These are phyloP conservation scores for Drosophila repleta DNA, from an alignment of 1,140 invertebrate species.

Conservation along the genomic window DNA sequence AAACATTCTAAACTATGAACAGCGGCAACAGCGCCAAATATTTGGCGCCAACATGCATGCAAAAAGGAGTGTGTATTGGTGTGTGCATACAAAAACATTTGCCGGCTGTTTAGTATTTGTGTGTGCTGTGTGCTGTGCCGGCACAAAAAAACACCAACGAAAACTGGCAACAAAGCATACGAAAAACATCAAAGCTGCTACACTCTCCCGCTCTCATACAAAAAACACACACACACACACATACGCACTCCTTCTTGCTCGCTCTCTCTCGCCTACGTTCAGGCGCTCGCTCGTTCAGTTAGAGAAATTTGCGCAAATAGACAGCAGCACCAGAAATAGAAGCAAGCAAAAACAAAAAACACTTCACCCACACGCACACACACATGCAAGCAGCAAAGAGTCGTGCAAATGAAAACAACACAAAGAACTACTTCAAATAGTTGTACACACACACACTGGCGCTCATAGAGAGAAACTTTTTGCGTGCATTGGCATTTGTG, in stretches of 20 bases:
- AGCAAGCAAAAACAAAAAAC: conserved; percentile 52
- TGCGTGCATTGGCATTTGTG: conserved; percentile 43
- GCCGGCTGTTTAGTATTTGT: conserved; percentile 74
- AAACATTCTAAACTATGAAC: conserved; percentile 48
- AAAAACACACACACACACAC: no score
- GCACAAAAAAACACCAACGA: conserved; percentile 64
- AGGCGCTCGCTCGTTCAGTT: conserved; percentile 23
- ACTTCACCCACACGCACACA: conserved; percentile 44
- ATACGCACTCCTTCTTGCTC: not conserved
- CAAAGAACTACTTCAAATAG: conserved; percentile 56
- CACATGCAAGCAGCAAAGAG: conserved; percentile 28
- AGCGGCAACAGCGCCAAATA: conserved; percentile 63
- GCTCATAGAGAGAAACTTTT: conserved; percentile 30
- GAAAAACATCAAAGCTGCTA: conserved; percentile 49
- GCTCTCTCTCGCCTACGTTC: not conserved
- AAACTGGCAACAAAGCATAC: conserved; percentile 51
- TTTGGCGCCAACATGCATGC: conserved; percentile 66
- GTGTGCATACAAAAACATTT: conserved; percentile 53
- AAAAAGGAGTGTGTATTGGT: conserved; percentile 7
- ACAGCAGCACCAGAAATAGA: conserved; percentile 51
- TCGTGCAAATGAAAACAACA: conserved; percentile 59
- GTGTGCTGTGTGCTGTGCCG: no score
- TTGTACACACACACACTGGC: conserved; percentile 13
- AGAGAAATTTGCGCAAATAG: conserved; percentile 55
- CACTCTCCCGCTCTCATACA: conserved; percentile 19